Base-by-base conservation (phyloP, 2,113 vertebrate genomes). In the Toxotes chatareus region DNA sequence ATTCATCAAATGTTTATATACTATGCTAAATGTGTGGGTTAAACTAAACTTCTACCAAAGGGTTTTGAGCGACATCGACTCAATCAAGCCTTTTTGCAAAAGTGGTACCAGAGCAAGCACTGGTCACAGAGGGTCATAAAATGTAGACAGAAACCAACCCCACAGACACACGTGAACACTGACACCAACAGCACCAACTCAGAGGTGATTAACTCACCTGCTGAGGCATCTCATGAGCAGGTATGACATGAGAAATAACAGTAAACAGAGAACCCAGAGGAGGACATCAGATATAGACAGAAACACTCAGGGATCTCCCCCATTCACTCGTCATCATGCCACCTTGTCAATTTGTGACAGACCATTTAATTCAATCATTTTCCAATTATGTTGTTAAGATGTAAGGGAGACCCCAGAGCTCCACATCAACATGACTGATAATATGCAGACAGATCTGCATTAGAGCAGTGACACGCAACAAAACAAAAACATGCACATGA, bases 351-450 rank as follows among this genome's bases (percentile, higher is more conserved):
- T 56, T 23, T 56, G n/a, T 36, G 27, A 27, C 27, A 27, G 27
- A 27, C 27, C 27, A 27, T 27, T 27, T 27, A 5, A 38, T 42
- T 53, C 34, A 23, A 46, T 17, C 0, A 19, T 44, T 51, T 44
- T 42, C 46, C 8, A 36, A 17, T 17, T 11, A n/a, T 10, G 36
- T 31, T 13, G 21, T 69, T 11, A 16, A 60, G 31, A 59, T 14
- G 64, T 4, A 6, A 11, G 53, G 69, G 72, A 87, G 72, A 88
- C 21, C 80, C 75, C 46, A 7, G 40, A 76, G 40, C 12, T 68
- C 4, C 8, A 60, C 68, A 31, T 27, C 34, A 34, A 32, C 21
- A 75, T 3, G 32, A 79, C 17, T 70, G 14, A 65, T 31, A 23
- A 61, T 44, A 77, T 36, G 11, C 63, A 12, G 40, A 83, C 69